Evolutionary conservation across 2,888 invertebrate species (phyloP).

Genomic region (Sturmia bella): DNA sequence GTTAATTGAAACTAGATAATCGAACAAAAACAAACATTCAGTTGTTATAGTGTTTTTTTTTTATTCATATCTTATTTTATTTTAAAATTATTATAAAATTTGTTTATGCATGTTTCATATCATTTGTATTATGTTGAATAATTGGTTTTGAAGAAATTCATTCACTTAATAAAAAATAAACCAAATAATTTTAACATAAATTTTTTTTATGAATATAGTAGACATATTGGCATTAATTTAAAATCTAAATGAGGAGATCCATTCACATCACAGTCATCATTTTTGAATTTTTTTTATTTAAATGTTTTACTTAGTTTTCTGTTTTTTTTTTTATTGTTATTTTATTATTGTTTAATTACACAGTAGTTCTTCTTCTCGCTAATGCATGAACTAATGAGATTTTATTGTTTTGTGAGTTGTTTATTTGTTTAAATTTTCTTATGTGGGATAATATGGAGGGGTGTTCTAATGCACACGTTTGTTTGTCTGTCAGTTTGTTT

Average conservation of each 20-base stretch:
- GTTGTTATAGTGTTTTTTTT: slow-evolving; percentile 16
- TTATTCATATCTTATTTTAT: slow-evolving; percentile 40
- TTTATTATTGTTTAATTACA: slow-evolving; percentile 18
- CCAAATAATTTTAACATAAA: slow-evolving; percentile 20
- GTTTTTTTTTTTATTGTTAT: slow-evolving; percentile 6
- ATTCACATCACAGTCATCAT: slow-evolving; percentile 70
- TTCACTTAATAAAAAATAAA: slow-evolving; percentile 31
- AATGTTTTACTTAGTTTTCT: slow-evolving; percentile 42
- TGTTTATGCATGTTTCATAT: slow-evolving; percentile 40
- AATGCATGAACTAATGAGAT: slow-evolving; percentile 22
- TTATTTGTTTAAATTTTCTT: slow-evolving; percentile 7
- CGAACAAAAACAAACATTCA: slow-evolving; percentile 7
- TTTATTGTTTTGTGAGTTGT: slow-evolving; percentile 13
- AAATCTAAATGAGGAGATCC: slow-evolving; percentile 70
- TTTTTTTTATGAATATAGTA: slow-evolving; percentile 47
- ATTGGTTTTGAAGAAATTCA: slow-evolving; percentile 43
- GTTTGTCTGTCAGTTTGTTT: no score
- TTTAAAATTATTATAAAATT: slow-evolving; percentile 66
- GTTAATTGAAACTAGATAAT: neutral
- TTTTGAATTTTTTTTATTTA: slow-evolving; percentile 23
- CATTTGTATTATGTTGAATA: slow-evolving; percentile 48
- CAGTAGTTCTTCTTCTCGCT: slow-evolving; percentile 34
- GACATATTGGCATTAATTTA: slow-evolving; percentile 68
- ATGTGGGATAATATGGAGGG: slow-evolving; percentile 48
- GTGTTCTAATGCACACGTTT: slow-evolving; percentile 54